A percentile compares a stretch with the other conserved stretches of the same genome.
These are phyloP conservation scores for Phocides pigmalion DNA, from an alignment of 1,140 invertebrate species.

Conservation along the genomic window DNA sequence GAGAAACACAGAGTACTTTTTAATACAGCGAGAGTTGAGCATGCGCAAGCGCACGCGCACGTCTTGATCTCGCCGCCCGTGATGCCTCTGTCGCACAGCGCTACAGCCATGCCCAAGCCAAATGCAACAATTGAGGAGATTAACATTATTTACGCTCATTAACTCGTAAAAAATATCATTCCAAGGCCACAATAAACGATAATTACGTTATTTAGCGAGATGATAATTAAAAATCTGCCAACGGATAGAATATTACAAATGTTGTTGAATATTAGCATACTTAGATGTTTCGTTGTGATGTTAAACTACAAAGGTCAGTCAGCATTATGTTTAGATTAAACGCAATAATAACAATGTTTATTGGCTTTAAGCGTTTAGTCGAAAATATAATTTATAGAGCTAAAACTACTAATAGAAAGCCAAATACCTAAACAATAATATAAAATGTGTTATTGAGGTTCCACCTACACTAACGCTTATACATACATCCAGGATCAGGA, in stretches of 20 bases:
- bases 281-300: not conserved
- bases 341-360: not conserved
- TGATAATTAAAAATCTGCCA: too few species aligned
- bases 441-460: too few species aligned
- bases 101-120: not conserved
- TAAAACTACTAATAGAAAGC: too few species aligned
- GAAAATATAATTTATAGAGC: too few species aligned
- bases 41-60: slow-evolving; percentile 55
- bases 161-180: slow-evolving; percentile 1
- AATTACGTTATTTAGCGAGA: too few species aligned
- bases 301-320: not conserved
- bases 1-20: slow-evolving; percentile 31
- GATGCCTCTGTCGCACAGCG: slow-evolving; percentile 1
- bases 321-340: not conserved
- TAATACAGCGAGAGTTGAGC: slow-evolving; percentile 10
- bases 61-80: slow-evolving; percentile 34
- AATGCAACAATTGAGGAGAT: not conserved
- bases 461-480: too few species aligned
- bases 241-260: too few species aligned
- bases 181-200: not conserved
- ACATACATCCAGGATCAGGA: too few species aligned
- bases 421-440: too few species aligned
- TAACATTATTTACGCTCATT: slow-evolving; percentile 9
- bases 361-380: too few species aligned
- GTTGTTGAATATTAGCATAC: too few species aligned